Base-by-base conservation (phyloP, 1,140 invertebrate genomes). In the Chlorops oryzae region DNA sequence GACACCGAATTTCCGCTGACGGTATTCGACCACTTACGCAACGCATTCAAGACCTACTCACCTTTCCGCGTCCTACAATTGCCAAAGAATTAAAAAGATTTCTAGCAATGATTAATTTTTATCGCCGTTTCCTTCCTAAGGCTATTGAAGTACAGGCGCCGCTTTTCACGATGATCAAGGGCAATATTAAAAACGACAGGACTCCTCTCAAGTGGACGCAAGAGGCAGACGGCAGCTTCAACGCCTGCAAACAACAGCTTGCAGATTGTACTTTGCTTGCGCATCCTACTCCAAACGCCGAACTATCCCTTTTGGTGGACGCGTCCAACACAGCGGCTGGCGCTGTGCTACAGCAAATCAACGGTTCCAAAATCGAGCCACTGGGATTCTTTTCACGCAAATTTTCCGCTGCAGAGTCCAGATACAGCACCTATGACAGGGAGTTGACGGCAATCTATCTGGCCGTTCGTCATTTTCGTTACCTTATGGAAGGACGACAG, bases 21-120 rank as follows among this genome's bases (percentile, higher is more conserved):
- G 72, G 72, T 15, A 52, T 48, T 22, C 6, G n/a, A 3, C 52
- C 51, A n/a, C 42, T 34, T 21, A 5, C 15, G 20, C 28, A 50
- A 17, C 17, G 35, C 37, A 24, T 55, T 7, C 21, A 47, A 12
- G 24, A 39, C 4, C 28, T 55, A 15, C n/a, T 15, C 15, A 39
- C 63, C 0, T 73, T 62, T 50, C 59, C 58, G 7, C 44, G 52
- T 51, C 67, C 73, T 5, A 48, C 51, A n/a, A 63, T 51, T 9
- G 47, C 71, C 13, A 51, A 57, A 20, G 50, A 63, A 35, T 48
- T 71, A 15, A 47, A 70, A 21, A 44, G 61, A 7, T 78, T 76
- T 51, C 41, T 77, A 3, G 75, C 70, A 0, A 69, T 73, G 58
- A 40, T 73, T 0, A 74, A 74, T 41, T 75, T 67, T 57, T 74